Conservation (phyloP, 2,797 vertebrate species). For the Euphonia xanthogaster region DNA sequence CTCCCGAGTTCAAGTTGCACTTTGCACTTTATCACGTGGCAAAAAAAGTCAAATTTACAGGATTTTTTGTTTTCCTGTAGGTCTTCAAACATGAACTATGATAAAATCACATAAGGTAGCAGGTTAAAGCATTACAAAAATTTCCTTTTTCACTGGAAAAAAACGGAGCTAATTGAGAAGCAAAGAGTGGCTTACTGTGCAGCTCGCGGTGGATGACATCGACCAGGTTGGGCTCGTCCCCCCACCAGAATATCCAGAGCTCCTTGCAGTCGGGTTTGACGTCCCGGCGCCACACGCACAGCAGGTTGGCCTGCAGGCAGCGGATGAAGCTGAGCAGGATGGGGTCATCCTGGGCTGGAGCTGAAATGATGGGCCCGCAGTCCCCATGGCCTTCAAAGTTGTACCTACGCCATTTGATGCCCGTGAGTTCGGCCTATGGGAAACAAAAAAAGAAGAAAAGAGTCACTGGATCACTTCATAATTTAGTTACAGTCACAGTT, state of each 20-base stretch:
- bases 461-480: not conserved
- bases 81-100: not conserved
- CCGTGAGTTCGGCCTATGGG: conserved; percentile 91
- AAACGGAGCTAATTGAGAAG: accelerated
- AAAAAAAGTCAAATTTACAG: not conserved
- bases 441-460: not conserved
- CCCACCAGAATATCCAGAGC: conserved; percentile 99
- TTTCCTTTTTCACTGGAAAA: not conserved
- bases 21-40: accelerated
- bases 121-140: accelerated
- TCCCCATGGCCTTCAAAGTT: conserved; percentile 91
- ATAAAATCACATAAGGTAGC: not conserved
- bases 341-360: conserved; percentile 96
- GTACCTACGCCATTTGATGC: conserved; percentile 99
- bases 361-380: conserved; percentile 95
- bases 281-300: conserved; percentile 96
- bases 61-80: not conserved
- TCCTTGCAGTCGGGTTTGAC: conserved; percentile 92
- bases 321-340: conserved; percentile 97
- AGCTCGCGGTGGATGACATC: conserved; percentile 96
- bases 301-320: conserved; percentile 94
- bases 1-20: not conserved
- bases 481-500: not conserved
- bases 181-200: conserved; percentile 82
- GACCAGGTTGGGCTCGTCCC: conserved; percentile 91